phyloP scores from a whole-genome alignment of 2,888 invertebrate genomes.

The Aleiodes testaceus region DNA sequence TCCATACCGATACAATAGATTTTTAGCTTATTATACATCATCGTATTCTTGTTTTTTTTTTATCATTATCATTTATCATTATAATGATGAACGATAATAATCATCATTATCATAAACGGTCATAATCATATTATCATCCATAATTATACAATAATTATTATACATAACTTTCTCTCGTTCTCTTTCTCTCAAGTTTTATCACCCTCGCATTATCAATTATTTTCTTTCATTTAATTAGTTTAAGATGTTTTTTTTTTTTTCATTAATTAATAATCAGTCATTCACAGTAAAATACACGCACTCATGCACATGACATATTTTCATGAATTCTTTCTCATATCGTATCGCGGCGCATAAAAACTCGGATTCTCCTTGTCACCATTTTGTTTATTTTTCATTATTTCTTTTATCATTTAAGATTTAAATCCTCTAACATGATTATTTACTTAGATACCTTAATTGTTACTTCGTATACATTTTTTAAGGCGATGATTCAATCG shows the following conservation, averaged over 20 bases:
- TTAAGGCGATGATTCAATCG: constrained; percentile 74
- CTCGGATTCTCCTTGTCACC: constrained; percentile 58
- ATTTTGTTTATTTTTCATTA: constrained; percentile 7
- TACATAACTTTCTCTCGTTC: constrained; percentile 62
- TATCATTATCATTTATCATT: constrained; percentile 62
- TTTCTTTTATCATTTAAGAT: constrained; percentile 42
- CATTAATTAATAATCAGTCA: constrained; percentile 32
- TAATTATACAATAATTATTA: constrained; percentile 71
- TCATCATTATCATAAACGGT: constrained; percentile 57
- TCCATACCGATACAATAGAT: constrained; percentile 71
- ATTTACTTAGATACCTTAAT: constrained; percentile 72
- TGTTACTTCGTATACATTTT: constrained; percentile 73
- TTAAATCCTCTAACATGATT: constrained; percentile 71
- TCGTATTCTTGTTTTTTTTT: constrained; percentile 54
- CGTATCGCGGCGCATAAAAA: constrained; percentile 69
- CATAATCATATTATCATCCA: constrained; percentile 58
- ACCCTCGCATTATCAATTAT: constrained; percentile 49
- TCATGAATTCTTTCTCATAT: constrained; percentile 42
- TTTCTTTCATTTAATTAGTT: constrained; percentile 43
- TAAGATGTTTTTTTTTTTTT: constrained; percentile 40
- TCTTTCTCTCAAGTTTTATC: constrained; percentile 53
- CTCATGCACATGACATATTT: constrained; percentile 32
- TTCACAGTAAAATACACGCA: constrained; percentile 47
- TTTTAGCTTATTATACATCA: constrained; percentile 71
- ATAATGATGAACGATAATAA: constrained; percentile 61